Conservation (phyloP, 2,113 vertebrate genomes). For the Malaclemys terrapin region DNA sequence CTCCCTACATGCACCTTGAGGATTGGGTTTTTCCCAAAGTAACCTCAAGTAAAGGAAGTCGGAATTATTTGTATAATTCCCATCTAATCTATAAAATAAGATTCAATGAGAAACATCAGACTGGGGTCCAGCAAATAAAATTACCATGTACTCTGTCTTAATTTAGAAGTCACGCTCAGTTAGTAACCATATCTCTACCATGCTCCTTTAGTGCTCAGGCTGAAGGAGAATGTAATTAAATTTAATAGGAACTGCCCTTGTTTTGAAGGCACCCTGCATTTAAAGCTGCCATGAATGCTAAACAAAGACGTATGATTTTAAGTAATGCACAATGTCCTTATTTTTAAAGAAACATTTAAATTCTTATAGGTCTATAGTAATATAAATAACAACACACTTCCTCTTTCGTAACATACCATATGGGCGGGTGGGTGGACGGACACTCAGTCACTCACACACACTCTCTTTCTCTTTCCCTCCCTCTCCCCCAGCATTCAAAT, state of each 20-base stretch:
- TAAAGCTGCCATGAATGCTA: conserved; percentile 50
- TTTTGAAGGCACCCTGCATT: conserved; percentile 56
- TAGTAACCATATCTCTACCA: conserved; percentile 64
- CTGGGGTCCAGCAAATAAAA: conserved; percentile 36
- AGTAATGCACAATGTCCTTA: background rate
- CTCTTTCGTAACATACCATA: background rate
- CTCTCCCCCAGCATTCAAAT: background rate
- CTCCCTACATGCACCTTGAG: conserved; percentile 12
- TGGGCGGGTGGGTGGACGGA: background rate
- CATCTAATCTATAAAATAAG: background rate
- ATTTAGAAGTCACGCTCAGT: conserved; percentile 71
- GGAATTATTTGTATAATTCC: background rate
- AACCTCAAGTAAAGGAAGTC: conserved; percentile 33
- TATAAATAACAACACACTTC: background rate
- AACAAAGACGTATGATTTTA: conserved; percentile 53
- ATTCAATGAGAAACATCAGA: conserved; percentile 31
- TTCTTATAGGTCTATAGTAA: background rate
- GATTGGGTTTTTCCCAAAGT: conserved; percentile 1
- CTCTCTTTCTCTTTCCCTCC: background rate
- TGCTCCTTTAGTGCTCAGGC: conserved; percentile 64
- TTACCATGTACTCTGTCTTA: conserved; percentile 68
- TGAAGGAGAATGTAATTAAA: conserved; percentile 75
- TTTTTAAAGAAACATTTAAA: conserved; percentile 2
- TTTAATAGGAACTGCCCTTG: conserved; percentile 72
- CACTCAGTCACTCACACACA: too few species aligned